Evolutionary conservation across 2,113 vertebrate species (phyloP).

Genomic region (Tretioscincus oriximinensis): DNA sequence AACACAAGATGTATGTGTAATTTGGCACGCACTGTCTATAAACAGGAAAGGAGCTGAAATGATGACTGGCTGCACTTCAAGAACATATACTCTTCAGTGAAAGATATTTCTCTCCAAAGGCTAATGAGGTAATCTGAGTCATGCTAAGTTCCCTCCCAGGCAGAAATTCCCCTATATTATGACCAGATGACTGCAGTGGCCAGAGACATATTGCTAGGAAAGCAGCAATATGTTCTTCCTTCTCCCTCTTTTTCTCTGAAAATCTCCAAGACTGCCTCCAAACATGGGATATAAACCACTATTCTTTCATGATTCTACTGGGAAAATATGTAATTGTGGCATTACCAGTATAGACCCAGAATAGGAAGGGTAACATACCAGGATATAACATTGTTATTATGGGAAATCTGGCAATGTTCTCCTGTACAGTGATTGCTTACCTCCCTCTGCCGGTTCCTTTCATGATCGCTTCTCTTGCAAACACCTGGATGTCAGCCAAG

Average conservation of each 20-base stretch:
- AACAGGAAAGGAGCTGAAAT: slow-evolving; percentile 39
- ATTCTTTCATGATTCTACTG: too few relatives aligned
- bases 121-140: slow-evolving; percentile 60
- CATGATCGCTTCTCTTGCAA: too few relatives aligned
- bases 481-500: too few relatives aligned
- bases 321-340: too few relatives aligned
- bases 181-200: slow-evolving; percentile 45
- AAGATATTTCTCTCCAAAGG: slow-evolving; percentile 53
- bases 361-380: too few relatives aligned
- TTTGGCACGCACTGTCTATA: slow-evolving; percentile 12
- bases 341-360: too few relatives aligned
- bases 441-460: too few relatives aligned
- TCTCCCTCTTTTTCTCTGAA: background rate
- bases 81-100: slow-evolving; percentile 26
- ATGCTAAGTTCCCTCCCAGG: slow-evolving; percentile 55
- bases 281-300: too few relatives aligned
- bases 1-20: slow-evolving; percentile 22
- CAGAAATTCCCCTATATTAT: slow-evolving; percentile 66
- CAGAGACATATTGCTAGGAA: slow-evolving; percentile 30
- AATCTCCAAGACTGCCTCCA: background rate
- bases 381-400: too few relatives aligned
- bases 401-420: too few relatives aligned
- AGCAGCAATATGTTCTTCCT: background rate
- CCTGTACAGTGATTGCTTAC: too few relatives aligned
- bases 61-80: slow-evolving; percentile 34